These are phyloP conservation scores for Liposcelis brunnea DNA, from an alignment of 2,888 invertebrate genomes.

Conservation along the genomic window DNA sequence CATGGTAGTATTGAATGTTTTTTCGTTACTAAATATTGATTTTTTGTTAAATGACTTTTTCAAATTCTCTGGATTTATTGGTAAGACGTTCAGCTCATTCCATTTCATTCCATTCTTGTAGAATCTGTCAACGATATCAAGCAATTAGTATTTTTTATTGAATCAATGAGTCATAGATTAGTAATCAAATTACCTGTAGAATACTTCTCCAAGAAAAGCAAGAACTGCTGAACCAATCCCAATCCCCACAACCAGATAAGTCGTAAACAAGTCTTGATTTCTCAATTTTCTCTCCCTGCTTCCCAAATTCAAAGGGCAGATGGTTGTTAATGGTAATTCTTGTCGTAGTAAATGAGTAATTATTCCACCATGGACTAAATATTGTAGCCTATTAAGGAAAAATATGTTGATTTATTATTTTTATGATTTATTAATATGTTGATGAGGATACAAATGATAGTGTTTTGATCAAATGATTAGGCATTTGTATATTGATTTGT, in stretches of 20 bases:
- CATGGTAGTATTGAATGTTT: too few relatives aligned
- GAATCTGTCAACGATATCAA: too few relatives aligned
- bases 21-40: too few relatives aligned
- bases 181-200: slow-evolving; percentile 14
- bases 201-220: slow-evolving; percentile 47
- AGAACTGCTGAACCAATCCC: slow-evolving; percentile 48
- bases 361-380: slow-evolving; percentile 58
- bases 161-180: too few relatives aligned
- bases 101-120: too few relatives aligned
- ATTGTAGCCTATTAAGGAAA: slow-evolving; percentile 39
- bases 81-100: too few relatives aligned
- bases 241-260: slow-evolving; percentile 54
- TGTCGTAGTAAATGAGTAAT: slow-evolving; percentile 43
- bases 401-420: neutral
- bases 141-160: too few relatives aligned
- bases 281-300: slow-evolving; percentile 60
- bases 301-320: slow-evolving; percentile 65
- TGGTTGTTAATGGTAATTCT: slow-evolving; percentile 52
- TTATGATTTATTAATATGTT: neutral
- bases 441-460: too few relatives aligned
- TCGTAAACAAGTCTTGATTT: slow-evolving; percentile 60
- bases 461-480: neutral
- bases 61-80: too few relatives aligned
- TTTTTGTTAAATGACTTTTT: too few relatives aligned
- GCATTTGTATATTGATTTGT: too few relatives aligned